A percentile compares a stretch with the other conserved stretches of the same genome.
phyloP scores from a whole-genome alignment of 2,113 vertebrate species.

The Corvus cornix region DNA sequence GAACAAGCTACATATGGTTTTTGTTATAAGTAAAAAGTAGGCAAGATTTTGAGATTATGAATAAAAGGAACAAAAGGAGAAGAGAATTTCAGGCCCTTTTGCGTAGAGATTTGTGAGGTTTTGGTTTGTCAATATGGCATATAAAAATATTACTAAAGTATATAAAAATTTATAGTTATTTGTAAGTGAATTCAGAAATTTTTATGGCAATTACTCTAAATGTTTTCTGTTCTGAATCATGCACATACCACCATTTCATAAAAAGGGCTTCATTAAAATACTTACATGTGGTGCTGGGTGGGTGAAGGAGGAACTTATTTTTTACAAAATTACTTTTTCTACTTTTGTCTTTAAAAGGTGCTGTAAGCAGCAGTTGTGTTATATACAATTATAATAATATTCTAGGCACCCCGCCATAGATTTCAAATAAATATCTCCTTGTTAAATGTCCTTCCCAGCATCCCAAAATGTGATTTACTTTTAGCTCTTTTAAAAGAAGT shows the following conservation, averaged over 20 bases:
- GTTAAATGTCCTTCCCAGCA: background rate
- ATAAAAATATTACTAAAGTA: background rate
- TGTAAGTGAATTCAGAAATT: background rate
- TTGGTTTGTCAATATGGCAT: background rate
- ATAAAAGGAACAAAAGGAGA: background rate
- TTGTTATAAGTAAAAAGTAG: background rate
- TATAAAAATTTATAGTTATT: background rate
- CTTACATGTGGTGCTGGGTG: background rate
- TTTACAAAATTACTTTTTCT: background rate
- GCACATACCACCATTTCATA: background rate
- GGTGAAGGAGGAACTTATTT: background rate
- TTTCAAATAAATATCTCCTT: background rate
- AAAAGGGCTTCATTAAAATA: background rate
- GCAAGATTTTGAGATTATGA: background rate
- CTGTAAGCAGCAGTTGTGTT: background rate
- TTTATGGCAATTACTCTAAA: background rate
- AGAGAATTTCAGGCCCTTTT: background rate
- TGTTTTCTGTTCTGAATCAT: background rate
- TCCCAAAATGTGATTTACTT: background rate
- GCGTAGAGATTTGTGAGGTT: background rate
- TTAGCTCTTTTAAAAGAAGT: background rate
- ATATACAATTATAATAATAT: background rate
- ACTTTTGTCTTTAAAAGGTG: background rate
- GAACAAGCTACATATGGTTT: background rate
- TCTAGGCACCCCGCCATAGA: background rate